Base-by-base conservation (phyloP, 1,140 invertebrate species). In the Thaumatotibia leucotreta region DNA sequence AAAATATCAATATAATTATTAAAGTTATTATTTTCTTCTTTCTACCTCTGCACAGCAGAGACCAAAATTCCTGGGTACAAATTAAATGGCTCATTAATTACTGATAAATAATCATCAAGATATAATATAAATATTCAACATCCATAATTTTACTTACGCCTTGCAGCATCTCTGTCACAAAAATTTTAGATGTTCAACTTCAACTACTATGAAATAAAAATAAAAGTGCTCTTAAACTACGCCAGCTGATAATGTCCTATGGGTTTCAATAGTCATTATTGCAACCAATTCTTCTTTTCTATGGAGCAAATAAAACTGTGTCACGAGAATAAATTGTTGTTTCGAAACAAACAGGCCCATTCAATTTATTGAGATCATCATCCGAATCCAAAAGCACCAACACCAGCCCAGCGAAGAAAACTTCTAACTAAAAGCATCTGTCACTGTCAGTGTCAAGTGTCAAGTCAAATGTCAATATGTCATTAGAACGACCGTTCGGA, bases 11-110 rank as follows among this genome's bases (percentile, higher is more conserved):
- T 65, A 88, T 67, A 6, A 86, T 63, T 22, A 80, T 64, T 61
- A 89, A 70, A 64, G 69, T 73, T 14, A 76, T 70, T 50, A 88
- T 82, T 73, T 79, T 86, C 75, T 87, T 89, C 70, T 81, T 88
- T 54, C 87, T 75, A 35, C 87, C 85, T 76, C 87, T 76, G 54
- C 85, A 88, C 52, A 82, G 39, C 32, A 85, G 64, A 24, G 78
- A 75, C 72, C 83, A 81, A 50, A 78, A 72, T 33, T 82, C 80
- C 84, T 87, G 71, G 58, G 22, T 61, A 39, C 5, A 65, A 31
- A 32, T 22, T 54, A 11, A 32, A 54, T 45, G 20, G 14, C 1
- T 49, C 22, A 32, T 33, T 31, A 33, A 22, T 11, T 23, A 17
- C 39, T 33, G 11, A 33, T 23, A 4, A 14, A 31, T 14, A 39